Percentiles rank a stretch among this genome's conserved stretches.
These are phyloP conservation scores for Drosophila multiciliata DNA, from an alignment of 2,888 invertebrate genomes.

Conservation along the genomic window DNA sequence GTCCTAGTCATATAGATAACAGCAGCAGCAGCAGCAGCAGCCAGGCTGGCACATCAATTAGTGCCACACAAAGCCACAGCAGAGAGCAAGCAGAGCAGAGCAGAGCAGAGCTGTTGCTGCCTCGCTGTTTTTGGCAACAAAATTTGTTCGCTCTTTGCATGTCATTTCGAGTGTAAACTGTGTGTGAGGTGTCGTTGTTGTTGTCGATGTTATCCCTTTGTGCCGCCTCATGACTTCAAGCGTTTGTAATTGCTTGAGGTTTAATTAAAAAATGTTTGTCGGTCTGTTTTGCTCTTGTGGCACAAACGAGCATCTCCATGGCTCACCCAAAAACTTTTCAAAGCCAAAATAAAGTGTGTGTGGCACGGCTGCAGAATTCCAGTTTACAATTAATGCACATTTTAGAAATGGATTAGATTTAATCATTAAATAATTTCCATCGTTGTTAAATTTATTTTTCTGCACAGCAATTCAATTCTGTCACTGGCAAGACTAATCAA, in stretches of 20 bases:
- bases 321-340: constrained; percentile 17
- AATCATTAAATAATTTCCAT: neutral
- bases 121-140: constrained; percentile 36
- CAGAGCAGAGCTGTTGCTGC: constrained; percentile 23
- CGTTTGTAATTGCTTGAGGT: constrained; percentile 76
- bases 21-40: constrained; percentile 17
- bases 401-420: constrained; percentile 13
- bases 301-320: constrained; percentile 1
- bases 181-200: constrained; percentile 63
- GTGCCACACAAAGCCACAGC: constrained; percentile 74
- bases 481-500: constrained; percentile 59
- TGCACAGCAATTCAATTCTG: constrained; percentile 50
- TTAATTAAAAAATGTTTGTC: constrained; percentile 76
- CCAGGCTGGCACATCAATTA: constrained; percentile 74
- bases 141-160: constrained; percentile 58
- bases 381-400: constrained; percentile 28
- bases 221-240: constrained; percentile 63
- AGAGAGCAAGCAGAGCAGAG: constrained; percentile 7
- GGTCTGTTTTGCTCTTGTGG: constrained; percentile 38
- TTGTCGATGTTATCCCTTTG: constrained; percentile 46
- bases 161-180: constrained; percentile 76
- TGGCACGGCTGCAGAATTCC: constrained; percentile 19
- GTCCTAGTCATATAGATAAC: constrained; percentile 32
- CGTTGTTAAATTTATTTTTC: constrained; percentile 8
- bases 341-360: constrained; percentile 23